Percentiles rank a stretch among this genome's conserved stretches.
phyloP scores from a whole-genome alignment of 1,140 invertebrate species.

The Trichomalopsis sarcophagae region DNA sequence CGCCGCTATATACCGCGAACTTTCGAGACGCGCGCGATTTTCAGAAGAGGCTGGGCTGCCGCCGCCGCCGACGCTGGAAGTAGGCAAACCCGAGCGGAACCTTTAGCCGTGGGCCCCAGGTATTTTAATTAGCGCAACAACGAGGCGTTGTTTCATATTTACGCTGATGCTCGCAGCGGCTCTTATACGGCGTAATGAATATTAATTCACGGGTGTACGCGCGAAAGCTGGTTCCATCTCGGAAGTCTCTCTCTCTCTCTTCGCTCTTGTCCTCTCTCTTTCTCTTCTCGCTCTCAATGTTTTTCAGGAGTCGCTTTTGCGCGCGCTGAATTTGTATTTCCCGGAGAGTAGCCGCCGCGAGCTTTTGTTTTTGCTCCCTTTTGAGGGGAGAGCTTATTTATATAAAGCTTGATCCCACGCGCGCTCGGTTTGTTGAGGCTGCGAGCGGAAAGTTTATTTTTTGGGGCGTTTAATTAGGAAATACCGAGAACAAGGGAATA shows the following conservation, averaged over 20 bases:
- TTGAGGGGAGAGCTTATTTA: not conserved
- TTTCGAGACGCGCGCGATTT: slow-evolving; percentile 1
- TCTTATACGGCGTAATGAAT: slow-evolving; percentile 64
- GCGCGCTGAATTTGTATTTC: not conserved
- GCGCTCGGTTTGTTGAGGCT: too few relatives aligned
- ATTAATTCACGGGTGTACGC: slow-evolving; percentile 61
- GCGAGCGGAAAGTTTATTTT: too few relatives aligned
- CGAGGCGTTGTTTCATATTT: slow-evolving; percentile 66
- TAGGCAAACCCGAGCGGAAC: slow-evolving; percentile 24
- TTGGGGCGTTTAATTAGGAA: too few relatives aligned
- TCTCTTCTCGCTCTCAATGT: not conserved
- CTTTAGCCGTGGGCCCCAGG: slow-evolving; percentile 58
- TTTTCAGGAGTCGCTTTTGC: slow-evolving; percentile 14
- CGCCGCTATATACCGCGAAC: not conserved
- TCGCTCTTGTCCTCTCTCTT: not conserved
- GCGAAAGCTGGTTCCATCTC: slow-evolving; percentile 23
- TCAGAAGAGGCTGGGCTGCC: not conserved
- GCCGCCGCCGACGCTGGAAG: not conserved
- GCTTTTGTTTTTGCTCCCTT: not conserved
- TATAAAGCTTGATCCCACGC: not conserved
- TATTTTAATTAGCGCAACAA: slow-evolving; percentile 71
- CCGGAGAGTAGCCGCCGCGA: too few relatives aligned
- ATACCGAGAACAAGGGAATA: too few relatives aligned
- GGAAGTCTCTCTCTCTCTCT: not conserved
- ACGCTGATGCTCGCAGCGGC: slow-evolving; percentile 53